Percentiles rank a stretch among this genome's conserved stretches.
These are phyloP conservation scores for Epizoanthus rinbou DNA, from an alignment of 92 coral and sea anemone species.

Conservation along the genomic window DNA sequence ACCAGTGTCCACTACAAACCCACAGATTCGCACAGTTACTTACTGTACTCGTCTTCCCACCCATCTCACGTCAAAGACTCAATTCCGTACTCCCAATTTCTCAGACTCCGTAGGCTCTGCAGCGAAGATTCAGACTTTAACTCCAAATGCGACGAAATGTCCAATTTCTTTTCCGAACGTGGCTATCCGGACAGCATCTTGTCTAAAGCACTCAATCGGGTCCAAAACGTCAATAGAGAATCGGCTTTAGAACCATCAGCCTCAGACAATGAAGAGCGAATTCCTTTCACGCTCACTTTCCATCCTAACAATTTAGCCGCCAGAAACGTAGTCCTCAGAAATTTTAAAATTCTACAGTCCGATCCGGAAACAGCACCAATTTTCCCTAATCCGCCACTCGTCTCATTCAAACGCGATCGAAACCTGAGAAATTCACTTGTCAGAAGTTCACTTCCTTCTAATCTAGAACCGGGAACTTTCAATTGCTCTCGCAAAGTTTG, in stretches of 20 bases:
- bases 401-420: conserved; percentile 53
- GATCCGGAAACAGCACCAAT: conserved; percentile 51
- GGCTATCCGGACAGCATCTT: conserved; percentile 20
- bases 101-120: conserved; percentile 49
- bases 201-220: conserved; percentile 23
- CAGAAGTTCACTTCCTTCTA: conserved; percentile 33
- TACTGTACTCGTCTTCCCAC: conserved; percentile 24
- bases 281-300: conserved; percentile 43
- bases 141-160: background rate
- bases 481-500: conserved; percentile 49
- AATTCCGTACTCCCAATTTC: conserved; percentile 32
- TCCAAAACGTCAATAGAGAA: conserved; percentile 25
- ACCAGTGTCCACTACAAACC: conserved; percentile 44
- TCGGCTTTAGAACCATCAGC: conserved; percentile 20
- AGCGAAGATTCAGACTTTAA: conserved; percentile 6
- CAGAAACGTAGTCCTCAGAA: conserved; percentile 23
- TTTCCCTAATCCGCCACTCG: conserved; percentile 47
- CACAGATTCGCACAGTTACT: conserved; percentile 40
- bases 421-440: conserved; percentile 48
- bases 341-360: conserved; percentile 39
- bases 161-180: conserved; percentile 9
- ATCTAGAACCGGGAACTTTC: conserved; percentile 50
- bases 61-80: conserved; percentile 31
- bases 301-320: conserved; percentile 44
- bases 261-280: conserved; percentile 35